Base-by-base conservation (phyloP, 35 echinoderm and acorn worm species). In the Eucidaris tribuloides region DNA sequence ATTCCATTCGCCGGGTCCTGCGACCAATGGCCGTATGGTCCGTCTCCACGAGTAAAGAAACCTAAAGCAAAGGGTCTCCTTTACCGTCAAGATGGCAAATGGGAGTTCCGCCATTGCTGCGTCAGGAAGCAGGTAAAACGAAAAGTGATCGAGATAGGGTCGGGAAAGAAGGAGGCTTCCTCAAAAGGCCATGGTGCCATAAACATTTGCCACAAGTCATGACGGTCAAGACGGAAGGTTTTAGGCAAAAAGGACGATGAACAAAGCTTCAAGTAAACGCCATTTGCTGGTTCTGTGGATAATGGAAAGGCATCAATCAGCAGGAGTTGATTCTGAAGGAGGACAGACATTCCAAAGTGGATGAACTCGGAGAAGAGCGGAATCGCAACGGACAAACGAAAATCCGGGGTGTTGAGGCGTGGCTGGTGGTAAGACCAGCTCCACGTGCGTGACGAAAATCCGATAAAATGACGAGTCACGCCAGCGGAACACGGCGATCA, bases 1-100 rank as follows among this genome's bases (percentile, higher is more conserved):
- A n/a, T n/a, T n/a, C n/a, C n/a, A n/a, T n/a, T n/a, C n/a, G n/a
- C 94, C 94, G 4, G 94, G 94, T 15, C 89, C 94, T 1, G 94
- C 89, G 2, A 92, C 89, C 4, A 92, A 81, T 45, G 85, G 85
- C 5, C 60, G 52, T 2, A 34, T 49, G 7, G 40, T 36, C n/a
- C 44, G 56, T 70, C 76, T 37, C 86, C 58, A 36, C 41, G 18
- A 18, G 86, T 48, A 83, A 89, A 57, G 76, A 94, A 59, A 74
- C 38, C 17, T 65, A 94, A 41, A 46, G 76, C 18, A 88, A 77
- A 52, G 48, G 58, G 20, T 84, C 57, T 4, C 68, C 68, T 31
- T 25, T 52, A 40, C 45, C 58, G 41, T 76, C 33, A 38, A 25
- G 18, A n/a, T n/a, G 38, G 38, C 68, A 25, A 44, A 44, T 9